Evolutionary conservation across 2,113 vertebrate species (phyloP), one percentile per base, ranked within the genome.

Genomic region (Phylloscopus trochiloides): DNA sequence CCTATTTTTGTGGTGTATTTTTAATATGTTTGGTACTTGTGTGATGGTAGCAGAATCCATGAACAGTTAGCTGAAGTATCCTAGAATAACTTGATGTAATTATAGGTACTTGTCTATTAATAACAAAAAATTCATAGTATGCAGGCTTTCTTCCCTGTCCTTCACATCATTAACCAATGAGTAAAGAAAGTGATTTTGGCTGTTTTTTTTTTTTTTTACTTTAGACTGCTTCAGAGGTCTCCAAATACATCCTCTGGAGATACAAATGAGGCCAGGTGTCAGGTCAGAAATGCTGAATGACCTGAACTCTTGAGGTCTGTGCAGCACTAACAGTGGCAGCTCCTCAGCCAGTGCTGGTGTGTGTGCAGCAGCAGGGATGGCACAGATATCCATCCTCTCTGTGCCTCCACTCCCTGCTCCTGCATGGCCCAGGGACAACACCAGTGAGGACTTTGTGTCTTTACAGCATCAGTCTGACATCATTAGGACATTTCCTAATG

Each of bases 1-100:
- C 68, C 91, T 80, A 70, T 93, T 96, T 96, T 93, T 80, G 38
- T 92, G 40, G 55, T 59, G 58, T 76, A 45, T 91, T 94, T 94
- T 93, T 83, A 94, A 76, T 74, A n/a, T 9, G 32, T 75, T 88
- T 91, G 86, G 72, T 79, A 40, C 42, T 94, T 94, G 55, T 48
- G 66, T 86, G 86, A 29, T 79, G 71, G 45, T 25, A 70, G 77
- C 59, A 58, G 65, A 91, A 88, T 86, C 80, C 63, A 71, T 57
- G 88, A 94, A 38, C 52, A 59, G 42, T 76, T 79, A 68, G 66
- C 65, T 82, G 80, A 92, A 80, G 48, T 42, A 40, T 70, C 77
- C 51, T 72, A 14, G 83, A 72, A 94, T 92, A 81, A 88, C 55
- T 88, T 13, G 34, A 8, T 90, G 51, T 63, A 77, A 93, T 95